Conservation (phyloP, 2,888 invertebrate genomes). For the Gastrophysa polygoni region DNA sequence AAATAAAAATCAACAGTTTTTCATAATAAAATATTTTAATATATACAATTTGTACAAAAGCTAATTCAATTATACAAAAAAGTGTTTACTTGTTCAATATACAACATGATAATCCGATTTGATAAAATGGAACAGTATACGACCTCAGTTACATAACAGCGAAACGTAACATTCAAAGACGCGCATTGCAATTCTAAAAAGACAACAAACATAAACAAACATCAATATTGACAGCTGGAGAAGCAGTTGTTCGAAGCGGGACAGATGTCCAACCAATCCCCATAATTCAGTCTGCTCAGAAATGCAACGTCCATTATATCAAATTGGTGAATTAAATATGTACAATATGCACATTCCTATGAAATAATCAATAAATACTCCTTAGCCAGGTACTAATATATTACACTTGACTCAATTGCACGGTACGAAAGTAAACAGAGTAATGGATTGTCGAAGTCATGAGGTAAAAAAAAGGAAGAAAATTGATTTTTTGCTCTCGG, state of each 20-base stretch:
- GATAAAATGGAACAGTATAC: not conserved
- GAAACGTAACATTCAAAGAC: not conserved
- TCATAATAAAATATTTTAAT: constrained; percentile 51
- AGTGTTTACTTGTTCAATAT: constrained; percentile 43
- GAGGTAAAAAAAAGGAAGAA: too few species aligned
- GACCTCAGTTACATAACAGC: not conserved
- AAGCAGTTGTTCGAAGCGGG: not conserved
- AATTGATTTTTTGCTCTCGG: too few species aligned
- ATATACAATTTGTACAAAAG: constrained; percentile 56
- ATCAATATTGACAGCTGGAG: not conserved
- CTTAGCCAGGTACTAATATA: constrained; percentile 59
- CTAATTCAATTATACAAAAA: constrained; percentile 49
- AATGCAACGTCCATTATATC: not conserved
- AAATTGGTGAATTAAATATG: constrained; percentile 36
- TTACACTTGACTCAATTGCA: constrained; percentile 53
- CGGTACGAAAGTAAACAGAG: constrained; percentile 16
- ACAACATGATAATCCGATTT: constrained; percentile 25
- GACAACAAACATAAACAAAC: not conserved
- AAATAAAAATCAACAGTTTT: constrained; percentile 31
- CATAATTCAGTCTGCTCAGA: not conserved
- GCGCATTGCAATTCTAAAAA: not conserved
- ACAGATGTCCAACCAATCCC: not conserved
- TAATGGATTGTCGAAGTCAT: not conserved
- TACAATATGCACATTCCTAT: constrained; percentile 54
- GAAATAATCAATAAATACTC: constrained; percentile 56